Evolutionary conservation across 2,113 vertebrate genomes (phyloP).

Genomic region (Lamprotornis superbus): DNA sequence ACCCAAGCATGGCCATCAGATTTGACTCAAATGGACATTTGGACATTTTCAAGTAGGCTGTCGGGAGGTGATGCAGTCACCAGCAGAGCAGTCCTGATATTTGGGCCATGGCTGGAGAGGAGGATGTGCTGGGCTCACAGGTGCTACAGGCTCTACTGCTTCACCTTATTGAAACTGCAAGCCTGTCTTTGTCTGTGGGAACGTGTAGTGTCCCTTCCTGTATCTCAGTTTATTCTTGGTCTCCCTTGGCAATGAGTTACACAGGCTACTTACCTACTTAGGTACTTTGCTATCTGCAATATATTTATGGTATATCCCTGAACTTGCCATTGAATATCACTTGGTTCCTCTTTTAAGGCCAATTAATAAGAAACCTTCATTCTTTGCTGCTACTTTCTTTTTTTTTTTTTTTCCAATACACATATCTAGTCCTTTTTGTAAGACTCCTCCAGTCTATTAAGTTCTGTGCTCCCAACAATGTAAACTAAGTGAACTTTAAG

Average conservation of each 20-base stretch:
- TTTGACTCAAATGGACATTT: neutral
- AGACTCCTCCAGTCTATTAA: neutral
- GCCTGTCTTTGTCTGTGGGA: neutral
- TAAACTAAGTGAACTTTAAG: neutral
- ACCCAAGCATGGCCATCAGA: neutral
- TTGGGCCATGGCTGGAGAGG: neutral
- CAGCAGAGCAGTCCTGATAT: neutral
- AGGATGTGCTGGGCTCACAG: neutral
- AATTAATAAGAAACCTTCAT: neutral
- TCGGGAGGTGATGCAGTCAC: neutral
- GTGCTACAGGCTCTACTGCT: neutral
- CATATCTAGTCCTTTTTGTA: neutral
- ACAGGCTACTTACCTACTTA: neutral
- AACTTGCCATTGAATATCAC: neutral
- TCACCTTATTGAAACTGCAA: neutral
- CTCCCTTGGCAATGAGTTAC: neutral
- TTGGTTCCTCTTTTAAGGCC: neutral
- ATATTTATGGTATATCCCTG: neutral
- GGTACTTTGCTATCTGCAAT: neutral
- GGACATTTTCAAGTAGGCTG: neutral
- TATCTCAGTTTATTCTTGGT: neutral
- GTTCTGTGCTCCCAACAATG: neutral
- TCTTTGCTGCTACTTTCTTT: neutral
- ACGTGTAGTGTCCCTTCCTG: neutral
- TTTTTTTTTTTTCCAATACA: neutral